A percentile compares a stretch with the other conserved stretches of the same genome.
These are phyloP conservation scores for Asarcornis scutulata DNA, from an alignment of 2,113 vertebrate species.

Conservation along the genomic window DNA sequence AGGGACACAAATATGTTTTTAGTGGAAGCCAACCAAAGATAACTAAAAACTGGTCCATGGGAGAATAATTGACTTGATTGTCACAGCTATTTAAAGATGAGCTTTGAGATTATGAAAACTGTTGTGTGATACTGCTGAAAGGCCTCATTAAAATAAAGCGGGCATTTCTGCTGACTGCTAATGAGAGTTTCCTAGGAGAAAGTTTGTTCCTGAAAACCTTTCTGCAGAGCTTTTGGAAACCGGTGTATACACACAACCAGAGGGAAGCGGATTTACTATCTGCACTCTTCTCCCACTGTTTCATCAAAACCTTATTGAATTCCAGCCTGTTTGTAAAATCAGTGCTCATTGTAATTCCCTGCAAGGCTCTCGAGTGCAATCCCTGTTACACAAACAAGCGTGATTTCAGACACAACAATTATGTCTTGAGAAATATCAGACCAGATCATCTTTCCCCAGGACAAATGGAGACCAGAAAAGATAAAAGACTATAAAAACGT, in stretches of 20 bases:
- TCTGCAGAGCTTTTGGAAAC: background rate
- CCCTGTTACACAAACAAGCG: slow-evolving; percentile 16
- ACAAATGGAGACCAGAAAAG: background rate
- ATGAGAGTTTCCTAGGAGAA: background rate
- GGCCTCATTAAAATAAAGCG: background rate
- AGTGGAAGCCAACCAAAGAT: slow-evolving; percentile 50
- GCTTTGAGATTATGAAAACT: background rate
- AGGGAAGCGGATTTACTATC: background rate
- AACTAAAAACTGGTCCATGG: slow-evolving; percentile 32
- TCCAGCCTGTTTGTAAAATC: background rate
- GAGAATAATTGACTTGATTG: slow-evolving; percentile 15
- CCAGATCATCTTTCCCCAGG: background rate
- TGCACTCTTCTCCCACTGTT: background rate
- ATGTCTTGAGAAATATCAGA: slow-evolving; percentile 28
- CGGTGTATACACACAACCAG: background rate
- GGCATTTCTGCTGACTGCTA: background rate
- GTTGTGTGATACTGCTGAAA: background rate
- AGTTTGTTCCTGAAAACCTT: background rate
- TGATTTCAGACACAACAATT: slow-evolving; percentile 35
- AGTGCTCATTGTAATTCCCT: background rate
- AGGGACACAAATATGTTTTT: slow-evolving; percentile 33
- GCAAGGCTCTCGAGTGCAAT: background rate
- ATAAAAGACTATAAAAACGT: background rate
- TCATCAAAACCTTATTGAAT: background rate
- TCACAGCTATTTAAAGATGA: slow-evolving; percentile 27